These are phyloP conservation scores for Drosophila sp. DNA, from an alignment of 1,140 invertebrate species.

Conservation along the genomic window DNA sequence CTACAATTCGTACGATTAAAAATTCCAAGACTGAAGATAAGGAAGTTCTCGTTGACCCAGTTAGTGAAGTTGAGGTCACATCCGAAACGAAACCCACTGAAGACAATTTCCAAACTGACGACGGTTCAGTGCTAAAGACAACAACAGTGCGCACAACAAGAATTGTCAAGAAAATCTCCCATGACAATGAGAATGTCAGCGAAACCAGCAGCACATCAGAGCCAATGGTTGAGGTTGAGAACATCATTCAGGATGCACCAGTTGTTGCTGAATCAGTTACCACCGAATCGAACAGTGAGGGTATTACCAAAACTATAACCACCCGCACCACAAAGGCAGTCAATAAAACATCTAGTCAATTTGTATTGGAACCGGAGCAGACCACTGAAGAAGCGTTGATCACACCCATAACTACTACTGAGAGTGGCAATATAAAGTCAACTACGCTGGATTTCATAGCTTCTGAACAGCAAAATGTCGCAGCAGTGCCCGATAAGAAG, in stretches of 20 bases:
- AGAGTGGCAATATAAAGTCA: conserved; percentile 32
- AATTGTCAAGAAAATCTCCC: conserved; percentile 76
- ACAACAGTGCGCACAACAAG: conserved; percentile 75
- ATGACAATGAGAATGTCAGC: conserved; percentile 62
- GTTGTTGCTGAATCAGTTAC: conserved; percentile 69
- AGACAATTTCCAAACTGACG: conserved; percentile 2
- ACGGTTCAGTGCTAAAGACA: conserved; percentile 68
- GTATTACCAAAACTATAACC: conserved; percentile 72
- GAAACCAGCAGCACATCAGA: conserved; percentile 59
- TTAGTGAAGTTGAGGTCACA: not conserved
- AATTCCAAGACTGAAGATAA: conserved; percentile 44
- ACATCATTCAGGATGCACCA: conserved; percentile 60
- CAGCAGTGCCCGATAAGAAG: conserved; percentile 30
- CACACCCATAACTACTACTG: not conserved
- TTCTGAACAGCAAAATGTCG: conserved; percentile 40
- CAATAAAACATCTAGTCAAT: conserved; percentile 29
- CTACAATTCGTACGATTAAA: conserved; percentile 65
- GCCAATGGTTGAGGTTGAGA: conserved; percentile 57
- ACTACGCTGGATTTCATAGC: conserved; percentile 58
- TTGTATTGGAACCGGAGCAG: conserved; percentile 12
- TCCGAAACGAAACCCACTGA: conserved; percentile 9
- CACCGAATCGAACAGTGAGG: conserved; percentile 68
- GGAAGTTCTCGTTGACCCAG: conserved; percentile 32
- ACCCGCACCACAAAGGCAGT: conserved; percentile 63
- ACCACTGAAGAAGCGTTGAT: conserved; percentile 17